Base-by-base conservation (phyloP, 2,113 vertebrate genomes). In the Hypocryptadius cinnamomeus region DNA sequence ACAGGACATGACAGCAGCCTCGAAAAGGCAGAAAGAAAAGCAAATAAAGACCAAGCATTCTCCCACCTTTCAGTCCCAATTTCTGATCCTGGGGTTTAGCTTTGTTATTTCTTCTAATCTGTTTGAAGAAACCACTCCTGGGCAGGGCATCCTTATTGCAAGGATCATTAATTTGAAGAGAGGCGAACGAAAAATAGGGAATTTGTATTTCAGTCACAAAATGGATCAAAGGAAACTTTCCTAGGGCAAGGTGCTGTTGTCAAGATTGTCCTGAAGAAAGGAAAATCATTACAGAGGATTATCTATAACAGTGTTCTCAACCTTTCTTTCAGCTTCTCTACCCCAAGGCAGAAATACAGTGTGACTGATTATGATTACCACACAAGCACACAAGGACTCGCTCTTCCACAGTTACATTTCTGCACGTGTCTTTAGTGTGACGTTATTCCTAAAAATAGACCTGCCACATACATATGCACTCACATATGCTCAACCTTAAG, bases 201-300 rank as follows among this genome's bases (percentile, higher is more conserved):
- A 89, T 96, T 94, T 91, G 85, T 95, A 96, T 91, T 95, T 93
- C 89, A 93, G 81, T 95, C 91, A 89, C 91, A 94, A 93, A 96
- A 94, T 15, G 13, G 84, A 95, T 93, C 74, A 95, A 93, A 96
- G 66, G 54, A 93, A 87, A 70, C 39, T 79, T 89, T 94, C 92
- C 94, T 93, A 63, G 78, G 91, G 94, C 94, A 95, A 95, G 79
- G 45, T 93, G 59, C 54, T 92, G 81, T 93, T 96, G 94, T 95
- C 87, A 89, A 91, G 91, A 93, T 93, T 91, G 63, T 94, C 94
- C 91, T 51, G 66, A 94, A 94, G 95, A 96, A 94, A 94, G 59
- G 87, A 95, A 96, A 93, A 95, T 95, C 87, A 93, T 96, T 96
- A 95, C 80, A 92, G 80, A 87, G 92, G 91, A 92, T 96, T 96